A percentile compares a stretch with the other conserved stretches of the same genome.
Conservation (phyloP, 1,140 invertebrate species). For the Caenorhabditis tropicalis region DNA sequence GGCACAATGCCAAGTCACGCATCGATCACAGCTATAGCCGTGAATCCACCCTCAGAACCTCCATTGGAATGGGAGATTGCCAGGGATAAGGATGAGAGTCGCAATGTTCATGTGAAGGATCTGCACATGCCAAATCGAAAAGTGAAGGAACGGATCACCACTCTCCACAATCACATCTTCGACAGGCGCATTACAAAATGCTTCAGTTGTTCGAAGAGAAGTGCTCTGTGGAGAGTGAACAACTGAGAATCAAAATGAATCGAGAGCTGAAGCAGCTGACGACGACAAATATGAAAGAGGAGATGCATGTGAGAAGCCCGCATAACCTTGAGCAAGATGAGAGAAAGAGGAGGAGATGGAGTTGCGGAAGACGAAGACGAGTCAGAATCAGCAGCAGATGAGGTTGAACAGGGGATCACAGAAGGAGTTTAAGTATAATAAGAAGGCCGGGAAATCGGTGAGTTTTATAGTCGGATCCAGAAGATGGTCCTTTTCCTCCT, state of each 20-base stretch:
- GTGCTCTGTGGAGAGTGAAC: conserved; percentile 92
- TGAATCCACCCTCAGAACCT: background rate
- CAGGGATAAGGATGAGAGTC: too few relatives aligned
- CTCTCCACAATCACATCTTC: too few relatives aligned
- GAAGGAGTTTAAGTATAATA: conserved; percentile 95
- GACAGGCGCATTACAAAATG: conserved; percentile 93
- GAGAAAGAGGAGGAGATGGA: conserved; percentile 82
- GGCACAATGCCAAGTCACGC: conserved; percentile 8
- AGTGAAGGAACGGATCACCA: too few relatives aligned
- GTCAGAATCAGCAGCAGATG: conserved; percentile 80
- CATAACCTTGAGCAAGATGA: conserved; percentile 86
- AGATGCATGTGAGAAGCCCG: conserved; percentile 80
- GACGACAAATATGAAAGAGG: conserved; percentile 71
- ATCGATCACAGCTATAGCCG: background rate
- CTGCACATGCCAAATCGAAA: too few relatives aligned
- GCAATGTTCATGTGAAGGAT: too few relatives aligned
- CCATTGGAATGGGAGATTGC: background rate
- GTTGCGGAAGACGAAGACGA: conserved; percentile 81
- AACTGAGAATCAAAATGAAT: conserved; percentile 90
- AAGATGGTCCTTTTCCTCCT: too few relatives aligned
- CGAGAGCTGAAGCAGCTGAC: too few relatives aligned
- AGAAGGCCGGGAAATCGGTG: conserved; percentile 85
- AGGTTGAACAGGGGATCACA: conserved; percentile 88
- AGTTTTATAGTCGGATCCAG: too few relatives aligned
- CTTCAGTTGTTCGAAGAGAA: conserved; percentile 86